Evolutionary conservation across 1,140 invertebrate species (phyloP).

Genomic region (Subanguina moxae): DNA sequence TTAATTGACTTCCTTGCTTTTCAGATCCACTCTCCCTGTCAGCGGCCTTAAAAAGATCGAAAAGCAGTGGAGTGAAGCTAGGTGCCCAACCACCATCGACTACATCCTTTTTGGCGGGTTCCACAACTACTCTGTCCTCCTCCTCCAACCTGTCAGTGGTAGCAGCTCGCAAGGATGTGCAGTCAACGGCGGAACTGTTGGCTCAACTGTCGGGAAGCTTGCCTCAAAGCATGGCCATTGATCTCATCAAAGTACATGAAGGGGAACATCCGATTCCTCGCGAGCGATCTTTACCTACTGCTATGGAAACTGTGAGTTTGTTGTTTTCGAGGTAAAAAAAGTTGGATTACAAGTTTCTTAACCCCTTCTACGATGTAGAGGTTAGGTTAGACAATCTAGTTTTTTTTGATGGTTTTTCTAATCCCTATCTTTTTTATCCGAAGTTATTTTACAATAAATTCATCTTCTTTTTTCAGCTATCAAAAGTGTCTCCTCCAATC

Average conservation of each 20-base stretch:
- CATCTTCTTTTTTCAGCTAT: background rate
- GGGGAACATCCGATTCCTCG: too few species aligned
- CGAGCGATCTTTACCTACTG: too few species aligned
- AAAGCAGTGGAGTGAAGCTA: background rate
- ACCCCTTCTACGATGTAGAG: too few species aligned
- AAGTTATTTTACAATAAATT: background rate
- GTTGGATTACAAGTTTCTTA: too few species aligned
- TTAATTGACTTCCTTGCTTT: background rate
- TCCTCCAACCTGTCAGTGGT: conserved; percentile 18
- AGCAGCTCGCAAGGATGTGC: conserved; percentile 39
- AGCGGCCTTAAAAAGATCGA: background rate
- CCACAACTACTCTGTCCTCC: background rate
- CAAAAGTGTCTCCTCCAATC: conserved; percentile 1
- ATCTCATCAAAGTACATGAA: conserved; percentile 4
- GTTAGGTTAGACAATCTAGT: too few species aligned
- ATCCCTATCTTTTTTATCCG: background rate
- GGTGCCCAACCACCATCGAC: background rate
- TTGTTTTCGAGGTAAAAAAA: too few species aligned
- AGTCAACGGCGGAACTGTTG: conserved; percentile 43
- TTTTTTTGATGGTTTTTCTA: too few species aligned
- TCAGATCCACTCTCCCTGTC: background rate
- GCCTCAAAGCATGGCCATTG: conserved; percentile 21
- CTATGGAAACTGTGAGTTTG: background rate
- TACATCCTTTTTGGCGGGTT: background rate
- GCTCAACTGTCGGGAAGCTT: conserved; percentile 23